Conservation (phyloP, 2,888 invertebrate genomes). For the Dicycla oo region DNA sequence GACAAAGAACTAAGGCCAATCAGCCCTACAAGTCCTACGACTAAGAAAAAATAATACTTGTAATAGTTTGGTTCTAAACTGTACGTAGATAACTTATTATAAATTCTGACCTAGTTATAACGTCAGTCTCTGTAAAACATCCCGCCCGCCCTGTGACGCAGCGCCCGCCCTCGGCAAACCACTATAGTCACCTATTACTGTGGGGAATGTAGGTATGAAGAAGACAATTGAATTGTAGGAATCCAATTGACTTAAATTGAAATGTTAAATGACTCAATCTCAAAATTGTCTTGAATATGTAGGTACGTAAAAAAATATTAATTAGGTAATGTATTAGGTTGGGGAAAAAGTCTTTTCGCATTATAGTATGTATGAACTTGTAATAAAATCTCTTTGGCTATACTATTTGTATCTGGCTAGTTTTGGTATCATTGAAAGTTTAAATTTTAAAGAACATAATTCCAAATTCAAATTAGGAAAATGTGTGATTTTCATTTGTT, state of each 20-base stretch:
- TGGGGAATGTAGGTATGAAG: not conserved
- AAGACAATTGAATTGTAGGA: not conserved
- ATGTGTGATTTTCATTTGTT: no score
- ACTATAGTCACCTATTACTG: not conserved
- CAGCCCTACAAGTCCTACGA: no score
- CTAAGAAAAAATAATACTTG: not conserved
- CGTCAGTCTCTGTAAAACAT: not conserved
- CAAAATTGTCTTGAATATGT: not conserved
- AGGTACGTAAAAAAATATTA: no score
- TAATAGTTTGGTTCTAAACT: not conserved
- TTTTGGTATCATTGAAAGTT: no score
- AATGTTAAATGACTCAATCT: not conserved
- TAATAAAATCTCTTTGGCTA: no score
- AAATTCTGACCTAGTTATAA: not conserved
- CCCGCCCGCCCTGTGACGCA: conserved; percentile 24
- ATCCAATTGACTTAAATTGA: not conserved
- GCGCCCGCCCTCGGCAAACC: not conserved
- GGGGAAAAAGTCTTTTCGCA: no score
- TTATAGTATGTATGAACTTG: no score
- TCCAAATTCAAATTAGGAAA: no score
- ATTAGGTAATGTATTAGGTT: no score
- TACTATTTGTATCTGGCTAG: no score
- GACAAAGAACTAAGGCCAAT: not conserved
- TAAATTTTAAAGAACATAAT: no score
- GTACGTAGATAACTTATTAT: not conserved